Conservation (phyloP, 2,797 vertebrate species). For the Lerista edwardsae region DNA sequence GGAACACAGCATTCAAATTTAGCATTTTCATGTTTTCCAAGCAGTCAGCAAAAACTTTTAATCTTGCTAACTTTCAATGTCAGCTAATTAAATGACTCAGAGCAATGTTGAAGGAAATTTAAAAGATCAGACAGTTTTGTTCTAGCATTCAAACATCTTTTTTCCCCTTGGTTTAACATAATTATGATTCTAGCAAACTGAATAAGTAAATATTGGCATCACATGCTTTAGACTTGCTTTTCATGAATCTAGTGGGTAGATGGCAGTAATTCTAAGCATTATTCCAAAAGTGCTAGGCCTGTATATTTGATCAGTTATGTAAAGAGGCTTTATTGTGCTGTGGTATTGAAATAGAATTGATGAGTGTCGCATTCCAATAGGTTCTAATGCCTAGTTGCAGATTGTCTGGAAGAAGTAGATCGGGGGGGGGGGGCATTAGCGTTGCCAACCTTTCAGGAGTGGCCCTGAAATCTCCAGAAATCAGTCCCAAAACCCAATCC, state of each 20-base stretch:
- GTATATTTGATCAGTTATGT: conserved; percentile 23
- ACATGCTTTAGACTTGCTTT: conserved; percentile 19
- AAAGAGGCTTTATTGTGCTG: conserved; percentile 14
- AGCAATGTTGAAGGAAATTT: neutral
- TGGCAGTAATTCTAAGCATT: neutral
- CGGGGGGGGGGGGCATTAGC: too few species aligned
- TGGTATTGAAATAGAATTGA: neutral
- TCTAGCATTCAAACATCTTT: conserved; percentile 36
- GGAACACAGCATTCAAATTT: conserved; percentile 11
- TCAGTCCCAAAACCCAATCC: too few species aligned
- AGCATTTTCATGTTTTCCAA: conserved; percentile 38
- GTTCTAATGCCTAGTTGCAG: neutral
- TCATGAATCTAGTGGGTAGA: conserved; percentile 3
- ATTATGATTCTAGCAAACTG: conserved; percentile 23
- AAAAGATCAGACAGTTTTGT: neutral
- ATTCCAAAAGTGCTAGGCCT: neutral
- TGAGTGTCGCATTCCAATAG: neutral
- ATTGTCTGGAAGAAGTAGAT: neutral
- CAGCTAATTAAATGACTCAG: neutral
- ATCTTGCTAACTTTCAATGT: neutral
- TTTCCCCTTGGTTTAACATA: conserved; percentile 28
- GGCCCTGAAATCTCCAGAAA: too few species aligned
- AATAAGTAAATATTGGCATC: conserved; percentile 5
- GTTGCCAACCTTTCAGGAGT: too few species aligned
- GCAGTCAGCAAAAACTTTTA: neutral